Base-by-base conservation (phyloP, 2,888 invertebrate species). In the Lepeophtheirus nordmannii region DNA sequence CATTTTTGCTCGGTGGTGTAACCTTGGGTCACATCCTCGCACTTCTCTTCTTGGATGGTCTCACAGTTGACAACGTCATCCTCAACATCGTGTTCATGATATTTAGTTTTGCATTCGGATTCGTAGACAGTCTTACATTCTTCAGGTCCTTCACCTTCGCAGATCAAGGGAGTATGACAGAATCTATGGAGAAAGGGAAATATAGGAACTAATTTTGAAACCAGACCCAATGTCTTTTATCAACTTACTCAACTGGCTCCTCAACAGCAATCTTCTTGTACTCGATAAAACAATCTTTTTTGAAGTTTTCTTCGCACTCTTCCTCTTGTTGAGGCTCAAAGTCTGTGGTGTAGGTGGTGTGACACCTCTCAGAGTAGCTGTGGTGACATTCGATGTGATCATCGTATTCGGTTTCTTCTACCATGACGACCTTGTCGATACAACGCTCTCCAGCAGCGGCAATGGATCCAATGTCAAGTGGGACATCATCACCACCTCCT, bases 51-150 rank as follows among this genome's bases (percentile, higher is more conserved):
- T 57, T 57, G 57, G 22, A 57, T 57, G 20, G 14, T 62, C 40
- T 41, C 20, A 62, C 62, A 62, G 3, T 38, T 41, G 20, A 41
- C 40, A 12, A 62, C 62, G 40, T 62, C 62, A 38, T 62, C 62
- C 14, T 62, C 62, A 20, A 62, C 39, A 14, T 62, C 37, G 40
- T 62, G 62, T 38, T 62, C 62, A 20, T 62, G 62, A 10, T 62
- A 38, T 2, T 11, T 7, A 14, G 62, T 62, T 17, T 39, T 20
- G 17, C 62, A 62, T 41, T 62, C 62, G 11, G 40, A 40, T 37
- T 20, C 38, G 40, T 62, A 62, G 40, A 37, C 62, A 10, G 62
- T 62, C n/a, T 41, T 41, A 41, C 62, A 62, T 9, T 40, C 62
- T n/a, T 17, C 40, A 20, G 62, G 62, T 11, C 62, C 62, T 38